Evolutionary conservation across 2,113 vertebrate genomes (phyloP).

Genomic region (Cromileptes altivelis): DNA sequence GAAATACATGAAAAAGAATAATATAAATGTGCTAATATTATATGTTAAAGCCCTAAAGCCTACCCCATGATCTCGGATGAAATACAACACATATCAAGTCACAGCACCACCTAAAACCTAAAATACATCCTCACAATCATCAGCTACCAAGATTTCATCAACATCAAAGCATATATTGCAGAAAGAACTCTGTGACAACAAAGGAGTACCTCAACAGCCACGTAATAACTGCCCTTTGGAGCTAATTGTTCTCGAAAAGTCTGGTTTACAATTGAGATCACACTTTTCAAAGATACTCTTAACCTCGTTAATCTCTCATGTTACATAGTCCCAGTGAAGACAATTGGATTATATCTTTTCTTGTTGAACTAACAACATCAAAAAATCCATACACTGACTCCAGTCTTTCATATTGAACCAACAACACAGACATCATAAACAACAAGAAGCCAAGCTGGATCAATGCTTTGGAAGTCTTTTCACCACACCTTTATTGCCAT

Average conservation of each 20-base stretch:
- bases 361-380: conserved; percentile 55
- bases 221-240: conserved; percentile 16
- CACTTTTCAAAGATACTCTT: conserved; percentile 33
- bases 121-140: not conserved
- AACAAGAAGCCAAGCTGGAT: conserved; percentile 36
- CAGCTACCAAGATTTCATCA: too few species aligned
- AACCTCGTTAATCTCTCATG: conserved; percentile 59
- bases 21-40: not conserved
- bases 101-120: not conserved
- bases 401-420: conserved; percentile 42
- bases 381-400: conserved; percentile 74
- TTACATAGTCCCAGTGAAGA: conserved; percentile 56
- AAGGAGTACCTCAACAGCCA: not conserved
- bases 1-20: not conserved
- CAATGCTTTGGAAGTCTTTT: conserved; percentile 39
- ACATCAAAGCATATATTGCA: not conserved
- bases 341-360: conserved; percentile 69
- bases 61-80: too few species aligned
- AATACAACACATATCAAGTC: not conserved
- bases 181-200: not conserved
- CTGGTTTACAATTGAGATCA: conserved; percentile 34
- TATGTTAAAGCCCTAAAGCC: too few species aligned
- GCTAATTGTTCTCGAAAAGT: conserved; percentile 14
- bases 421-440: conserved; percentile 62
- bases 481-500: conserved; percentile 10